A percentile compares a stretch with the other conserved stretches of the same genome.
Evolutionary conservation across 2,797 vertebrate species (phyloP).

Genomic region (Linurgus olivaceus): DNA sequence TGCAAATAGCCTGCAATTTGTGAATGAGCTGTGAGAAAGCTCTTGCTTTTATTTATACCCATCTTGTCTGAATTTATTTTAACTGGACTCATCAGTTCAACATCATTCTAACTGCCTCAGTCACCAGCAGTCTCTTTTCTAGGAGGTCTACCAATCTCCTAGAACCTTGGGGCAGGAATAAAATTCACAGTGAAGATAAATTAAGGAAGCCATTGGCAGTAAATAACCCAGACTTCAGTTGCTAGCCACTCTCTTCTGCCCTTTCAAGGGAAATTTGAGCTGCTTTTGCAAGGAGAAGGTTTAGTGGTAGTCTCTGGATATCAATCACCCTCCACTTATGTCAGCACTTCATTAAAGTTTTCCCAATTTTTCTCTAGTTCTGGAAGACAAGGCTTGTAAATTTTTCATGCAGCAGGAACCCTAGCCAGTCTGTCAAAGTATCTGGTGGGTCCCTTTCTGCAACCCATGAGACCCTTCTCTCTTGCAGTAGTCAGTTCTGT

Average conservation of each 20-base stretch:
- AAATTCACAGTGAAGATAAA: neutral
- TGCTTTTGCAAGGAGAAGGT: neutral
- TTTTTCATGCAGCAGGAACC: neutral
- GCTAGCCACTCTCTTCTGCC: neutral
- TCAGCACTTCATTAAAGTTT: conserved; percentile 1
- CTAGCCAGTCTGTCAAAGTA: neutral
- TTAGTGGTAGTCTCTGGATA: neutral
- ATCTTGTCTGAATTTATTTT: neutral
- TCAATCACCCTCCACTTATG: neutral
- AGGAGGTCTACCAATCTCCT: neutral
- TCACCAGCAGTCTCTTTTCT: neutral
- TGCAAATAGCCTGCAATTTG: conserved; percentile 6
- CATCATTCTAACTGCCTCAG: neutral
- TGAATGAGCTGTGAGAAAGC: neutral
- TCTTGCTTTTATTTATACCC: neutral
- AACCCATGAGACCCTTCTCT: neutral
- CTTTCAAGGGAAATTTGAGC: neutral
- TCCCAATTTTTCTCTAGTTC: neutral
- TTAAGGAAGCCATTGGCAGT: neutral
- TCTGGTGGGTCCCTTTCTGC: neutral
- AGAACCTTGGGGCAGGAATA: neutral
- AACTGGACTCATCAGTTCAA: neutral
- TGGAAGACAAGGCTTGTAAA: neutral
- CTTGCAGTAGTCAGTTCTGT: neutral
- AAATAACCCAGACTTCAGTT: neutral